Conservation (phyloP, 35 echinoderm and acorn worm species). For the Apostichopus parvimensis region DNA sequence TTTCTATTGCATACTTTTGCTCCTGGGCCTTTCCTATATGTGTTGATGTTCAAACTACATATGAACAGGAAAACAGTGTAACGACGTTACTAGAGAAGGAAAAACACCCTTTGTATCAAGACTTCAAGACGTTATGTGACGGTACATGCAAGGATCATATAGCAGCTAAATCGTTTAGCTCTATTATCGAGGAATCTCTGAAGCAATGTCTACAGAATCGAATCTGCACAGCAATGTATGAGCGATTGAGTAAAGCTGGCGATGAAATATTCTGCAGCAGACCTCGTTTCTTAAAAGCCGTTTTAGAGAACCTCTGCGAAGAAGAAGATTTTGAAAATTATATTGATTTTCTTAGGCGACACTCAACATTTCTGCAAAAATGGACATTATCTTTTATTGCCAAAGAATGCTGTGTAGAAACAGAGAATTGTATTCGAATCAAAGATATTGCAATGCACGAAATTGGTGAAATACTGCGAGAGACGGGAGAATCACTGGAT, state of each 20-base stretch:
- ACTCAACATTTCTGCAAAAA: neutral
- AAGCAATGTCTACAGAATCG: neutral
- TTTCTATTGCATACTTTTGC: constrained; percentile 26
- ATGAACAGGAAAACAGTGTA: constrained; percentile 23
- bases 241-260: constrained; percentile 16
- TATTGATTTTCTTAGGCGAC: neutral
- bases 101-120: neutral
- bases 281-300: neutral
- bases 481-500: constrained; percentile 9
- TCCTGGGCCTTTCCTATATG: constrained; percentile 42
- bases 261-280: constrained; percentile 42
- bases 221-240: constrained; percentile 27
- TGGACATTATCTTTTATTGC: constrained; percentile 27
- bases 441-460: constrained; percentile 35
- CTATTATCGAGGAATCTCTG: neutral
- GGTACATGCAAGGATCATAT: constrained; percentile 23
- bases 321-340: neutral
- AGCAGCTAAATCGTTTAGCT: neutral
- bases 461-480: neutral
- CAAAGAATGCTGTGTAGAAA: constrained; percentile 2
- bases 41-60: constrained; percentile 2
- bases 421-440: neutral
- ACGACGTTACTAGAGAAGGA: constrained; percentile 10
- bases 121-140: constrained; percentile 26
- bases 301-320: too few species aligned